Percentiles rank a stretch among this genome's conserved stretches.
Conservation (phyloP, 2,888 invertebrate species). For the Synanthedon myopaeformis region DNA sequence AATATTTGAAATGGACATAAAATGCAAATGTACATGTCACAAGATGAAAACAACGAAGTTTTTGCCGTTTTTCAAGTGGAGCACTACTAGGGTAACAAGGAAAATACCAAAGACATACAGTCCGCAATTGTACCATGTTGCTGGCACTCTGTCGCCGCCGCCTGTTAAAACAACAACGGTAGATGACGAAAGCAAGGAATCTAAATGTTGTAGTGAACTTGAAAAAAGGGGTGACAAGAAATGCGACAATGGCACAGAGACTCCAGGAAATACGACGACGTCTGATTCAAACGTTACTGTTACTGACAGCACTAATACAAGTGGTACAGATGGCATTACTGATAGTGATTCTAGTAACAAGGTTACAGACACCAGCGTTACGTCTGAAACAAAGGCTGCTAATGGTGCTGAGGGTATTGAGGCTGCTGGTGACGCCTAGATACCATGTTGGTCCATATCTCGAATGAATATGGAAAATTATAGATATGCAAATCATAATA, state of each 20-base stretch:
- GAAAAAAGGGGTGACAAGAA: too few species aligned
- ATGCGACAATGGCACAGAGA: background rate
- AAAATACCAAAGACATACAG: constrained; percentile 27
- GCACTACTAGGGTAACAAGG: constrained; percentile 38
- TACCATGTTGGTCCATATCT: background rate
- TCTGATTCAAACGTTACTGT: background rate
- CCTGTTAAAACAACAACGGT: too few species aligned
- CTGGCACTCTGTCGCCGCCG: constrained; percentile 28
- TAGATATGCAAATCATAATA: too few species aligned
- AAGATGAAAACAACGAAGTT: constrained; percentile 34
- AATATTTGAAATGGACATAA: constrained; percentile 29
- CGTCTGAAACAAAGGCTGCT: background rate
- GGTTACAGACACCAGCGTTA: background rate
- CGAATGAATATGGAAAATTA: too few species aligned
- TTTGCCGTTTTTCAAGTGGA: constrained; percentile 42
- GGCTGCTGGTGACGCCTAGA: background rate
- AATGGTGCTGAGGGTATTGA: background rate
- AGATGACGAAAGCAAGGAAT: background rate
- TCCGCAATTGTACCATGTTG: constrained; percentile 31
- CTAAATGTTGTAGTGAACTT: background rate
- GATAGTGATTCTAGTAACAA: background rate
- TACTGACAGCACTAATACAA: background rate
- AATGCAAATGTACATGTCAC: constrained; percentile 45
- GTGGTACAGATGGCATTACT: background rate
- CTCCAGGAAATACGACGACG: background rate